Evolutionary conservation across 23 tunicate species (phyloP), one percentile per base, ranked within the genome.

Genomic region (Styela clava): DNA sequence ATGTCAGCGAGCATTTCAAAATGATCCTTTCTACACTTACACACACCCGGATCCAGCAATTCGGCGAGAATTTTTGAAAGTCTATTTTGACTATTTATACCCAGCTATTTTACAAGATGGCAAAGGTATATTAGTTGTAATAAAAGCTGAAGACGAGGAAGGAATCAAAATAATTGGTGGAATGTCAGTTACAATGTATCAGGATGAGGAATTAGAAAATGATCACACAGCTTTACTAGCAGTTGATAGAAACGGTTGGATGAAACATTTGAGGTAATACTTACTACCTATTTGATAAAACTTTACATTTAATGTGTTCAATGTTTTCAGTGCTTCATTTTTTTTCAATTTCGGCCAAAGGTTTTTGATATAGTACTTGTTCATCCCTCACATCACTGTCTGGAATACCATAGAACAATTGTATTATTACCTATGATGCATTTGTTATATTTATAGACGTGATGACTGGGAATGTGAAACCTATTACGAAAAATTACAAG

Each of bases 141-240:
- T 74, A n/a, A 74, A 74, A 51, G 22, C 30, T 5, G 68, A 74
- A 25, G 80, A 37, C 2, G 18, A 5, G 23, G 64, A 36, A 3
- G 63, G 35, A 26, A 68, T 2, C 5, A 37, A 74, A 74, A 74
- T 74, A 37, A 74, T 74, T 3, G 80, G 80, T 12, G 80, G 80
- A 2, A n/a, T 36, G 80, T 25, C 80, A 51, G 52, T 32, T 34
- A 74, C 80, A 3, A 52, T 74, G 63, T 69, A 74, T 74, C 30
- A 51, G 24, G 80, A 74, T 36, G 52, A 34, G 20, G 64, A 74
- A 3, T 25, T 24, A 5, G 44, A 34, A 24, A 51, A 51, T 51
- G 64, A 74, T 37, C 25, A 21, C 64, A 37, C 7, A 5, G 3
- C 64, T 9, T 5, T 74, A 2, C 3, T 18, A 24, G 80, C 7